phyloP scores from a whole-genome alignment of 2,888 invertebrate species.

The Lordiphosa fenestrarum region DNA sequence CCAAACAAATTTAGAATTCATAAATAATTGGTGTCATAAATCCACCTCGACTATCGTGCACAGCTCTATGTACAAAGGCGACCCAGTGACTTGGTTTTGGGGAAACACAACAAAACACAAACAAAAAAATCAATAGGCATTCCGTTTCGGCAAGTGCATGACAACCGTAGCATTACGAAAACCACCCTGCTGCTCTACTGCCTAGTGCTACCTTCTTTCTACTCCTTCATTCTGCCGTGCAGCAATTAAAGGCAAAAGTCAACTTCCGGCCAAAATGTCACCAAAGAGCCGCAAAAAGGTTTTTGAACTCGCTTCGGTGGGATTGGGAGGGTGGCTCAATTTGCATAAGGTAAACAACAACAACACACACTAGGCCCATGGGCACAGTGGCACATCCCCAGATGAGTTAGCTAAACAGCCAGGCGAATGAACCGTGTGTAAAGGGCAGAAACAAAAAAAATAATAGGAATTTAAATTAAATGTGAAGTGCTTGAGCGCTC shows the following conservation, averaged over 20 bases:
- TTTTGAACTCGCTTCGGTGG: conserved; percentile 55
- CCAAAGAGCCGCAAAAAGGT: conserved; percentile 52
- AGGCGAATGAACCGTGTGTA: conserved; percentile 43
- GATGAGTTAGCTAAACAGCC: conserved; percentile 8
- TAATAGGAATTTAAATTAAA: neutral
- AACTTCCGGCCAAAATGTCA: conserved; percentile 68
- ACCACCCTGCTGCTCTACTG: neutral
- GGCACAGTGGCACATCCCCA: conserved; percentile 2
- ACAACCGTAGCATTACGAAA: conserved; percentile 19
- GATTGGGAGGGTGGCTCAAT: conserved; percentile 30
- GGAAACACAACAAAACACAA: conserved; percentile 25
- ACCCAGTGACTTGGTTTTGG: conserved; percentile 62
- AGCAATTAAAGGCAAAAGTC: conserved; percentile 54
- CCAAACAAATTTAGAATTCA: conserved; percentile 74
- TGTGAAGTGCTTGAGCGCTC: neutral
- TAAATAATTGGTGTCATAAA: conserved; percentile 74
- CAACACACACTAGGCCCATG: conserved; percentile 13
- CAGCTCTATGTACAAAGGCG: conserved; percentile 25
- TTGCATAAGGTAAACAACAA: conserved; percentile 63
- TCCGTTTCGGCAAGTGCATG: conserved; percentile 58
- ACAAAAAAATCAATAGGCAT: conserved; percentile 57
- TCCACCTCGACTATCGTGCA: conserved; percentile 12
- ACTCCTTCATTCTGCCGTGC: conserved; percentile 12
- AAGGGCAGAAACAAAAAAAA: conserved; percentile 18
- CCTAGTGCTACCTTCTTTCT: neutral